Evolutionary conservation across 2,888 invertebrate genomes (phyloP).

Genomic region (Molorchus minor): DNA sequence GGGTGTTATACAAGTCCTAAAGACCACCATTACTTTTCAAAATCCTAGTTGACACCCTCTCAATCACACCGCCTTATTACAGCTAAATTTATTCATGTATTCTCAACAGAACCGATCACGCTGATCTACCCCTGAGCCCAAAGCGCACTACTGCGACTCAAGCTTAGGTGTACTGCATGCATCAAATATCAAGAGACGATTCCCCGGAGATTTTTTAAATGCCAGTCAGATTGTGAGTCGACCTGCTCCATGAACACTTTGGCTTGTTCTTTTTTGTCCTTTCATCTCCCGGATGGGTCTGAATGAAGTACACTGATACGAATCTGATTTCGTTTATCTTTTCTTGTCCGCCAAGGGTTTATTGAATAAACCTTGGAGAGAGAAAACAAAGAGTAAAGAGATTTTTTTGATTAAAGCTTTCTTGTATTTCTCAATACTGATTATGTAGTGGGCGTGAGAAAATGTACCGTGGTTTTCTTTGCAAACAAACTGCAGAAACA

Average conservation of each 20-base stretch:
- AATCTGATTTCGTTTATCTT: constrained; percentile 7
- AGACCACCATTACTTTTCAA: too few species aligned
- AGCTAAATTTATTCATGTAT: neutral
- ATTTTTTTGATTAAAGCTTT: too few species aligned
- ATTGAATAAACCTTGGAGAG: constrained; percentile 1
- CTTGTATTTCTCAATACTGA: too few species aligned
- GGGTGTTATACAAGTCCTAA: too few species aligned
- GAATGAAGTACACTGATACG: constrained; percentile 3
- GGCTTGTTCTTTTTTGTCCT: neutral
- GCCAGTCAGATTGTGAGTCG: constrained; percentile 9
- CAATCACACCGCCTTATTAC: neutral
- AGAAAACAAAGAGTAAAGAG: too few species aligned
- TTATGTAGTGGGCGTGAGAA: too few species aligned
- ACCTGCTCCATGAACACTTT: neutral
- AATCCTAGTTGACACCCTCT: neutral
- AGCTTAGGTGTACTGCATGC: neutral
- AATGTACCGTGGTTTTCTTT: too few species aligned
- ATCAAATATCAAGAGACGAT: constrained; percentile 7
- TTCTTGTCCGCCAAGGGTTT: neutral
- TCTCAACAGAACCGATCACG: neutral
- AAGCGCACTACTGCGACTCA: neutral
- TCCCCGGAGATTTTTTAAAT: constrained; percentile 8
- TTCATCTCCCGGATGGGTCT: constrained; percentile 2
- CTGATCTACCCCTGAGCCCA: neutral
- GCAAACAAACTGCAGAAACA: too few species aligned